A percentile compares a stretch with the other conserved stretches of the same genome.
Conservation (phyloP, 2,888 invertebrate species). For the Cancer borealis region DNA sequence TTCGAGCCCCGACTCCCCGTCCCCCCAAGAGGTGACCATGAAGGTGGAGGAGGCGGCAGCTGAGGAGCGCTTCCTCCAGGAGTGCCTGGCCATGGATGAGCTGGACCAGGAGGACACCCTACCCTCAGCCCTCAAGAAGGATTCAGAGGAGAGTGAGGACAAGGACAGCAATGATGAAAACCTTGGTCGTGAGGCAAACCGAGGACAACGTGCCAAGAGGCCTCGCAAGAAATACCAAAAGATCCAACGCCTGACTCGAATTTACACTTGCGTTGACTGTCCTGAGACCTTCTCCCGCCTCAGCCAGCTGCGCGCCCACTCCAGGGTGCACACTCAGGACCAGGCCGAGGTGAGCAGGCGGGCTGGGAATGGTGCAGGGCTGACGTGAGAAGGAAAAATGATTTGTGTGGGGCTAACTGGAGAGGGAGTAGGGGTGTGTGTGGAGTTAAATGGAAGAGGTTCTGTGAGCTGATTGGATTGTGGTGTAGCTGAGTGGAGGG, state of each 20-base stretch:
- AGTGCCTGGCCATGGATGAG: conserved; percentile 64
- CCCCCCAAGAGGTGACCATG: conserved; percentile 57
- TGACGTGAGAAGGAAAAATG: not conserved
- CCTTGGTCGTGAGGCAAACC: conserved; percentile 38
- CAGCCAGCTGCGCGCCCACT: conserved; percentile 74
- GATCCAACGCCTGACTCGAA: conserved; percentile 65
- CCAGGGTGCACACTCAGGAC: conserved; percentile 69
- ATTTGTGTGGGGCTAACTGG: not conserved
- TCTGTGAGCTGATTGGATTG: not conserved
- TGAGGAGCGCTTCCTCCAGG: conserved; percentile 63
- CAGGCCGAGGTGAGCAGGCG: conserved; percentile 57
- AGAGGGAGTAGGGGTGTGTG: too few species aligned
- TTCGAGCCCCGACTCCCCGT: conserved; percentile 28
- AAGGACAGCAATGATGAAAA: conserved; percentile 69
- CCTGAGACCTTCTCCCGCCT: conserved; percentile 74
- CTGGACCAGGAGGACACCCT: conserved; percentile 47
- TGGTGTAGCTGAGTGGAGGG: not conserved
- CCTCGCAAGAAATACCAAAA: conserved; percentile 69
- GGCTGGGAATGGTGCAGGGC: not conserved
- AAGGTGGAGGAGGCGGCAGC: conserved; percentile 57
- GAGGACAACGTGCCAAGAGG: conserved; percentile 48
- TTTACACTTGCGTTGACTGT: conserved; percentile 74
- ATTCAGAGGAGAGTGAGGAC: conserved; percentile 50
- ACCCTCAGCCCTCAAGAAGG: not conserved
- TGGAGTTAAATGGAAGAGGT: not conserved